Conservation (phyloP, 2,888 invertebrate species). For the Apoderus coryli region DNA sequence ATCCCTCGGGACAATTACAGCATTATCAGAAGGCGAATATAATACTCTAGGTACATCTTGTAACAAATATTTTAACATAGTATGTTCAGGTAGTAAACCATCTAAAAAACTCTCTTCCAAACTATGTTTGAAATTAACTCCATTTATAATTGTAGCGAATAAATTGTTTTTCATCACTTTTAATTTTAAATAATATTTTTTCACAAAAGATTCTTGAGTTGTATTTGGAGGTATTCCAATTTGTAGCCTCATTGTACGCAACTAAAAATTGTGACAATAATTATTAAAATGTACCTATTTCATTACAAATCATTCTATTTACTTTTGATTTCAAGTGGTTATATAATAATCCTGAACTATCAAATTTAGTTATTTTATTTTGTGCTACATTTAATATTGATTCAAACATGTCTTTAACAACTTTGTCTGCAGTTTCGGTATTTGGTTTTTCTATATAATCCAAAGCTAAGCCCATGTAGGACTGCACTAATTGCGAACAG, state of each 20-base stretch:
- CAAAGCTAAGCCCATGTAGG: constrained; percentile 35
- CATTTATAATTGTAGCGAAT: no score
- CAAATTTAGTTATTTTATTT: constrained; percentile 19
- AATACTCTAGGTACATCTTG: constrained; percentile 22
- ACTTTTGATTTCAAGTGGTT: constrained; percentile 31
- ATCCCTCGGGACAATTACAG: constrained; percentile 34
- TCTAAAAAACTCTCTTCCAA: no score
- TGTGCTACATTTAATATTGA: constrained; percentile 20
- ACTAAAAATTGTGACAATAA: constrained; percentile 25
- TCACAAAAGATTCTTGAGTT: constrained; percentile 27
- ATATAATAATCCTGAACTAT: constrained; percentile 20
- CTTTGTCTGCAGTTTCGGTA: constrained; percentile 17
- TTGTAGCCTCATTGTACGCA: constrained; percentile 32
- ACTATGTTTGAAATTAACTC: no score
- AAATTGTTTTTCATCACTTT: constrained; percentile 36
- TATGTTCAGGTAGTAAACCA: constrained; percentile 29
- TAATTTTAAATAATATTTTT: constrained; percentile 31
- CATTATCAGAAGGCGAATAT: constrained; percentile 34
- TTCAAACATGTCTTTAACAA: constrained; percentile 23
- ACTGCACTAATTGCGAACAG: constrained; percentile 34
- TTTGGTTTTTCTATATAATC: constrained; percentile 28
- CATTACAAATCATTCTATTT: no score
- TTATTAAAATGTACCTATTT: constrained; percentile 1
- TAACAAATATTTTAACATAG: constrained; percentile 17
- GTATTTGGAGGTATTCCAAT: constrained; percentile 32